Conservation (phyloP, 1,140 invertebrate genomes). For the Papilio aristodemus region DNA sequence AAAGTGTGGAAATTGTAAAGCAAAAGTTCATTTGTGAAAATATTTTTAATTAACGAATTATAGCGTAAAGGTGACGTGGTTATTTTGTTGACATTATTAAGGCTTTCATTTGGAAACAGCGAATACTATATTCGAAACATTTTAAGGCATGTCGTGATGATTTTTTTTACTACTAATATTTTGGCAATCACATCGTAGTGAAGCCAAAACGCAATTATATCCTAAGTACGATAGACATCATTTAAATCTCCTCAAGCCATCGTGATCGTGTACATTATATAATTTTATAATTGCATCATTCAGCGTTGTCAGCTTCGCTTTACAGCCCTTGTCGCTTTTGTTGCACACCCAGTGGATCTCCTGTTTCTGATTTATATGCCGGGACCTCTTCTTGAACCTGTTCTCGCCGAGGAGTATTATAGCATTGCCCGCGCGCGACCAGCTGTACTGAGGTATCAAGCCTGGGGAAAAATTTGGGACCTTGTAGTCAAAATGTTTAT, state of each 20-base stretch:
- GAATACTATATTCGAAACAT: too few relatives aligned
- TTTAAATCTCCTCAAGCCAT: conserved; percentile 52
- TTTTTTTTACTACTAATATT: not conserved
- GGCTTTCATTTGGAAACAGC: too few relatives aligned
- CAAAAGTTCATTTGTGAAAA: too few relatives aligned
- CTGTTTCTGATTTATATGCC: conserved; percentile 61
- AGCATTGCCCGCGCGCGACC: conserved; percentile 70
- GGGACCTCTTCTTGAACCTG: conserved; percentile 71
- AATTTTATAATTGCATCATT: conserved; percentile 73
- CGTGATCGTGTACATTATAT: conserved; percentile 68
- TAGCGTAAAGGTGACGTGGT: too few relatives aligned
- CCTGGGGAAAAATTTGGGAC: conserved; percentile 42
- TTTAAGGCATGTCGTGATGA: not conserved
- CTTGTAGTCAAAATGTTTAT: conserved; percentile 8
- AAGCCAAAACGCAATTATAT: not conserved
- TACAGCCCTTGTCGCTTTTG: conserved; percentile 70
- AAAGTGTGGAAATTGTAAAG: too few relatives aligned
- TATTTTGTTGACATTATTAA: too few relatives aligned
- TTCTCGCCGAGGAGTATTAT: conserved; percentile 71
- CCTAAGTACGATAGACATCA: conserved; percentile 31
- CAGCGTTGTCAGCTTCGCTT: conserved; percentile 65
- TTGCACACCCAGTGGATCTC: conserved; percentile 74
- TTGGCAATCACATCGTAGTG: not conserved
- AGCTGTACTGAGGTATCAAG: conserved; percentile 60
- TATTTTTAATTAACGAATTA: too few relatives aligned